phyloP scores from a whole-genome alignment of 2,113 vertebrate genomes.

The Corythoichthys intestinalis region DNA sequence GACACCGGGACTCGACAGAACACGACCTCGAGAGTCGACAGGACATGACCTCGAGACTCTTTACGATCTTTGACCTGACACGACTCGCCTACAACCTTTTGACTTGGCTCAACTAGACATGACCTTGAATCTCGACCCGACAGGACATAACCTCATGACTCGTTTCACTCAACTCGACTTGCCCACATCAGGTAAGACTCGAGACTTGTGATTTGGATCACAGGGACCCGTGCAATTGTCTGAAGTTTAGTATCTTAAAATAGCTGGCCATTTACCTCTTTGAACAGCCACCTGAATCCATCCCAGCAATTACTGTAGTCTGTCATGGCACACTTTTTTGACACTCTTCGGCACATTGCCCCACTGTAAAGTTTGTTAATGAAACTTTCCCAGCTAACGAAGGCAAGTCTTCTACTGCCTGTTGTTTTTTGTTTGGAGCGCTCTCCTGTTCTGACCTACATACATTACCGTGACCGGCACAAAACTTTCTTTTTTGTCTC shows the following conservation, averaged over 20 bases:
- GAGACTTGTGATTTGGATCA: too few relatives aligned
- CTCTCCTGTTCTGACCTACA: slow-evolving; percentile 62
- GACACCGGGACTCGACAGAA: too few relatives aligned
- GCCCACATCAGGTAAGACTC: too few relatives aligned
- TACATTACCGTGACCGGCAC: slow-evolving; percentile 47
- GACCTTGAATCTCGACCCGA: too few relatives aligned
- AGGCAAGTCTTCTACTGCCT: slow-evolving; percentile 11
- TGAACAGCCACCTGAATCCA: slow-evolving; percentile 24
- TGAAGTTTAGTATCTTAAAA: slow-evolving; percentile 8
- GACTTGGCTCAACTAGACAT: too few relatives aligned
- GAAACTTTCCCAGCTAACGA: slow-evolving; percentile 28
- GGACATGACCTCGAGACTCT: too few relatives aligned
- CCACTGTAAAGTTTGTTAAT: slow-evolving; percentile 26
- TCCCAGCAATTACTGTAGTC: slow-evolving; percentile 23
- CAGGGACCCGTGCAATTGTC: too few relatives aligned
- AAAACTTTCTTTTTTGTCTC: slow-evolving; percentile 62
- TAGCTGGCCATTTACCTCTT: slow-evolving; percentile 7
- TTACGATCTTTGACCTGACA: too few relatives aligned
- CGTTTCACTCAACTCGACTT: too few relatives aligned
- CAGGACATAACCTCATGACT: too few relatives aligned
- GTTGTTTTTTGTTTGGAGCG: slow-evolving; percentile 46
- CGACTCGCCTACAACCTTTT: too few relatives aligned
- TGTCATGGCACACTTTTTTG: slow-evolving; percentile 12
- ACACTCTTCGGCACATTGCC: slow-evolving; percentile 1
- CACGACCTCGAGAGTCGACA: too few relatives aligned